A percentile compares a stretch with the other conserved stretches of the same genome.
These are phyloP conservation scores for Calycopis cecrops DNA, from an alignment of 1,140 invertebrate species.

Conservation along the genomic window DNA sequence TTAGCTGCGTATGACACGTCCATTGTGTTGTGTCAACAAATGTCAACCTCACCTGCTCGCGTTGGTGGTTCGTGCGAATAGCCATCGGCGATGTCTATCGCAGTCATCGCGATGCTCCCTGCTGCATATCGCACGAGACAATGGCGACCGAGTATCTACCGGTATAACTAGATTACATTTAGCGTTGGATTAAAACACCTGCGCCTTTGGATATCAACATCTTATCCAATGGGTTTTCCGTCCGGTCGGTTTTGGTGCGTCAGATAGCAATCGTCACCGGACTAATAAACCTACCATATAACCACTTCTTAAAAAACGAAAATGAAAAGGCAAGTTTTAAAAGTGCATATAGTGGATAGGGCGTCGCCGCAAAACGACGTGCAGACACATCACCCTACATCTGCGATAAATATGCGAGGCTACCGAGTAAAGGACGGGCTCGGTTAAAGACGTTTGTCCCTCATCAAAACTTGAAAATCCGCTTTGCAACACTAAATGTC, in stretches of 20 bases:
- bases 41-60: conserved; percentile 25
- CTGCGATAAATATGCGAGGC: conserved; percentile 21
- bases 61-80: conserved; percentile 19
- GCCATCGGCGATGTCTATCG: conserved; percentile 9
- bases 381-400: conserved; percentile 25
- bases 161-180: conserved; percentile 13
- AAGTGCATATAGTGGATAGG: not conserved
- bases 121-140: too few species aligned
- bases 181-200: not conserved
- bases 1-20: too few species aligned
- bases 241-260: conserved; percentile 9
- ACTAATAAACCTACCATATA: conserved; percentile 3
- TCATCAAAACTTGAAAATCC: conserved; percentile 18
- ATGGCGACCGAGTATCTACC: not conserved
- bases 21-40: too few species aligned
- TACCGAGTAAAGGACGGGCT: conserved; percentile 9
- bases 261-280: conserved; percentile 11
- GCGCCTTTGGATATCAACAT: not conserved
- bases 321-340: not conserved
- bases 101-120: too few species aligned
- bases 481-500: conserved; percentile 27
- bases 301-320: not conserved
- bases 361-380: conserved; percentile 18
- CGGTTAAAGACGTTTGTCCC: conserved; percentile 23
- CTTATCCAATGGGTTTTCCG: not conserved